Evolutionary conservation across 2,113 vertebrate species (phyloP).

Genomic region (Dasypus novemcinctus): DNA sequence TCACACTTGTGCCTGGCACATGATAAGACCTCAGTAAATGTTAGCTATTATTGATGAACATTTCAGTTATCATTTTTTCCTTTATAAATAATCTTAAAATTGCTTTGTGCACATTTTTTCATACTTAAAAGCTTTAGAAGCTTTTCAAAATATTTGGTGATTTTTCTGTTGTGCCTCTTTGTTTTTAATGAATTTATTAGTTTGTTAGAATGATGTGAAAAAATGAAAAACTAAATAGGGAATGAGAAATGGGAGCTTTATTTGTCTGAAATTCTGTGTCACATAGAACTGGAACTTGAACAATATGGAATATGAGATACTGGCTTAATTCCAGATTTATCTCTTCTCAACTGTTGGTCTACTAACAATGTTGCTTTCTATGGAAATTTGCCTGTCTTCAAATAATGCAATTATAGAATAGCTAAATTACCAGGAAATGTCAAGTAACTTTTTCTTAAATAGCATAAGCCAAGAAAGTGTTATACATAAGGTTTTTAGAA

Average conservation of each 20-base stretch:
- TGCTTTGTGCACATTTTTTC: not conserved
- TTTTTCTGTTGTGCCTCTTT: not conserved
- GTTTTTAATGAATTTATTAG: not conserved
- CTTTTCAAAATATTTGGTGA: not conserved
- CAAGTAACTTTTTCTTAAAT: not conserved
- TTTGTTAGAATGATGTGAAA: not conserved
- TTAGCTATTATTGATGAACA: not conserved
- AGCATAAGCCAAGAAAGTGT: not conserved
- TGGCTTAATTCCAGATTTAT: conserved; percentile 1
- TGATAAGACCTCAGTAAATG: not conserved
- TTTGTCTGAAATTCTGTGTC: conserved; percentile 8
- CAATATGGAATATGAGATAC: not conserved
- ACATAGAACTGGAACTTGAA: not conserved
- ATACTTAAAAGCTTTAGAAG: not conserved
- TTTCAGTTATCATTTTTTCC: not conserved
- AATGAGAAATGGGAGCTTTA: not conserved
- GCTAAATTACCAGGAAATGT: not conserved
- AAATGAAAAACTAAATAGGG: not conserved
- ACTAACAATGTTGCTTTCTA: not conserved
- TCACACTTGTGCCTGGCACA: not conserved
- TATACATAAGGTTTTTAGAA: not conserved
- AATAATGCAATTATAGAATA: not conserved
- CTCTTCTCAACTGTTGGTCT: not conserved
- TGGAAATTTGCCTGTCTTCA: not conserved
- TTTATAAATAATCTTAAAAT: conserved; percentile 20